Base-by-base conservation (phyloP, 2,113 vertebrate genomes). In the Lepisosteus oculatus region DNA sequence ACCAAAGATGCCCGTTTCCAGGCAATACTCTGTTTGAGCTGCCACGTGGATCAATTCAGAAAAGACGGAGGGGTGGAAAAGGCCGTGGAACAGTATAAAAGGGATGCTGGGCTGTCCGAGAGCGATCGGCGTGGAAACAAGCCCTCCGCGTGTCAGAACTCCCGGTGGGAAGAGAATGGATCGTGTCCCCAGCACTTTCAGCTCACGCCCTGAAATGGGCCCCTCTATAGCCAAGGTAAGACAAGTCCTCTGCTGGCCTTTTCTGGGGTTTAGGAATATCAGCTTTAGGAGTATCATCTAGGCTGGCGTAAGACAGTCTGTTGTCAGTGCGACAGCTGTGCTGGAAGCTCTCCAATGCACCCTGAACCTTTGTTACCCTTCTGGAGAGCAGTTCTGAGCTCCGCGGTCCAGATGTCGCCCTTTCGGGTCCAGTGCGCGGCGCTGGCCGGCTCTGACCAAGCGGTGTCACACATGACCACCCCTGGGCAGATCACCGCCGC, bases 221-320 rank as follows among this genome's bases (percentile, higher is more conserved):
- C 41, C 14, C n/a, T 63, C 59, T 43, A 54, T n/a, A 17, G 61
- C 29, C 14, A 74, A 69, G 72, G 72, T 74, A 74, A 56, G 61
- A 9, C 13, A 3, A 9, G 12, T 3, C 3, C 8, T 47, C 43
- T 44, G 15, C 55, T 43, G 29, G 13, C n/a, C 43, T 70, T n/a
- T 61, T 55, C 54, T 42, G 3, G 4, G 14, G 3, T 14, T 44
- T 42, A 4, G 56, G 11, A 14, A 14, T 3, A 12, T 59, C 11
- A 11, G 11, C 8, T 9, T 1, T 51, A 51, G 47, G 5, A 9
- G 47, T 51, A 2, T 51, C 4, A 9, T 59, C 6, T 12, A 59
- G 56, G 56, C 13, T 59, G 6, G 7, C 1, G 11, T 8, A 59
- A 59, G 14, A 13, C 13, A 12, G 8, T 59, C 13, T 29, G 17